These are phyloP conservation scores for Teinopalpus imperialis DNA, from an alignment of 2,888 invertebrate genomes.

Conservation along the genomic window DNA sequence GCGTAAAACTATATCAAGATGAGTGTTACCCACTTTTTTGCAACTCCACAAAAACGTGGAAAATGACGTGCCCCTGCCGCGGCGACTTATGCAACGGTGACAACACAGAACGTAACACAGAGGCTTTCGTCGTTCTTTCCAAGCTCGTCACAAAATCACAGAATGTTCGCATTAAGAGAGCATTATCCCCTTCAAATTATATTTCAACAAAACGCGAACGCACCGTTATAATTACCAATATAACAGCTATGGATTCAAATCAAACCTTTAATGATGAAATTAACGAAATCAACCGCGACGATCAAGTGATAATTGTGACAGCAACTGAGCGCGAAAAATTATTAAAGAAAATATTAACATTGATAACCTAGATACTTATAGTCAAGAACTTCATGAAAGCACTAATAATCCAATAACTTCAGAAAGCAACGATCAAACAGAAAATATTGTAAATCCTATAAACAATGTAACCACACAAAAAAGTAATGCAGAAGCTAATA, in stretches of 20 bases:
- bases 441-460: background rate
- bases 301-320: slow-evolving; percentile 28
- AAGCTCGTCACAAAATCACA: slow-evolving; percentile 33
- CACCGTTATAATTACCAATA: slow-evolving; percentile 32
- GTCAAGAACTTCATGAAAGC: background rate
- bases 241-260: slow-evolving; percentile 32
- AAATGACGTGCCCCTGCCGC: slow-evolving; percentile 68
- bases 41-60: slow-evolving; percentile 65
- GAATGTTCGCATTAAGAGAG: slow-evolving; percentile 36
- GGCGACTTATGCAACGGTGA: slow-evolving; percentile 70
- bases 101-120: slow-evolving; percentile 57
- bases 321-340: slow-evolving; percentile 3
- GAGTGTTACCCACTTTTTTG: slow-evolving; percentile 71
- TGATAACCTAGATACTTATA: background rate
- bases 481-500: background rate
- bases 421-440: background rate
- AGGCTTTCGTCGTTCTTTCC: slow-evolving; percentile 53
- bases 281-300: slow-evolving; percentile 19
- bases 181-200: slow-evolving; percentile 24
- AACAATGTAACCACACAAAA: slow-evolving; percentile 1
- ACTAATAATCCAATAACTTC: background rate
- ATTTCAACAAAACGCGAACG: slow-evolving; percentile 27
- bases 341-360: background rate
- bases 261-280: slow-evolving; percentile 20
- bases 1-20: slow-evolving; percentile 71